Evolutionary conservation across 2,113 vertebrate species (phyloP).

Genomic region (Bufo bufo): DNA sequence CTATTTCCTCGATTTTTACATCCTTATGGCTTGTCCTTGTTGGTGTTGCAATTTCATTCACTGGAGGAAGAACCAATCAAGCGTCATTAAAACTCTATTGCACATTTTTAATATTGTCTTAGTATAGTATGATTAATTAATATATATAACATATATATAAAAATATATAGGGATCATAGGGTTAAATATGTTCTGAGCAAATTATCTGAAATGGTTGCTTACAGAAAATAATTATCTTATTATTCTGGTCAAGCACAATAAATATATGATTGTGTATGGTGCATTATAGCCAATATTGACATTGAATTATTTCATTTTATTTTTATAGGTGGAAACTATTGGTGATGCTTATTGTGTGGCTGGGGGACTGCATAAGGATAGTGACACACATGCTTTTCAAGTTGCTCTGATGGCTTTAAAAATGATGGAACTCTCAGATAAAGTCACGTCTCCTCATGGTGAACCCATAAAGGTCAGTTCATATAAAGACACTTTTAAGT

Average conservation of each 20-base stretch:
- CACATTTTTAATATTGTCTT: too few species aligned
- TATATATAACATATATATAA: too few species aligned
- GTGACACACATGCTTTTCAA: constrained; percentile 88
- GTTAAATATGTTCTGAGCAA: too few species aligned
- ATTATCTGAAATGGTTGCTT: too few species aligned
- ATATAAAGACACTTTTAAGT: background rate
- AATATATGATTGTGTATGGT: background rate
- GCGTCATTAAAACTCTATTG: too few species aligned
- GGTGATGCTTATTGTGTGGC: constrained; percentile 97
- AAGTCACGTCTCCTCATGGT: constrained; percentile 92
- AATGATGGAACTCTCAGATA: constrained; percentile 96
- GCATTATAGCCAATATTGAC: background rate
- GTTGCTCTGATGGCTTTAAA: constrained; percentile 95
- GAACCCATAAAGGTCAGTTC: constrained; percentile 89
- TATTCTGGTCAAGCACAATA: background rate
- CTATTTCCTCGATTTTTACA: too few species aligned
- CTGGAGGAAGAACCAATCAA: too few species aligned
- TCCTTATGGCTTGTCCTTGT: too few species aligned
- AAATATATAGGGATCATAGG: too few species aligned
- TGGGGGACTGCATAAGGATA: constrained; percentile 93
- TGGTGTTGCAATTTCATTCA: too few species aligned
- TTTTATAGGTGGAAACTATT: constrained; percentile 93
- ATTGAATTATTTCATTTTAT: constrained; percentile 4
- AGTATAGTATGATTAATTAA: too few species aligned
- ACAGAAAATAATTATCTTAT: background rate